Conservation (phyloP, 2,113 vertebrate genomes). For the Lates calcarifer region DNA sequence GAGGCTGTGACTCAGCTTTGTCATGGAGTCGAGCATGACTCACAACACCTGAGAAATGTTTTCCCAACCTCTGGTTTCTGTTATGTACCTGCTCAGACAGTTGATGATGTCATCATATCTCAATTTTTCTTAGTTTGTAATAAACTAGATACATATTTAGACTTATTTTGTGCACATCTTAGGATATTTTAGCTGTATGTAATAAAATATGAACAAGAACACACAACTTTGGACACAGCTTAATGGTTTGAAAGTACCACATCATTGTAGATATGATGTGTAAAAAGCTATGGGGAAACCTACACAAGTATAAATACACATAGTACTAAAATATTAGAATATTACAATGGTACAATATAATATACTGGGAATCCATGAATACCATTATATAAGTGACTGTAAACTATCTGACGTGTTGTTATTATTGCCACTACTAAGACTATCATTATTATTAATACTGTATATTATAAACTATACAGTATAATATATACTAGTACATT, state of each 20-base stretch:
- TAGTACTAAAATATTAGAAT: too few relatives aligned
- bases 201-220: background rate
- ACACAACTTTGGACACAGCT: background rate
- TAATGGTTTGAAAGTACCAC: background rate
- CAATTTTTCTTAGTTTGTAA: background rate
- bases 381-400: background rate
- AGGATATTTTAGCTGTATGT: background rate
- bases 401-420: too few relatives aligned
- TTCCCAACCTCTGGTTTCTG: conserved; percentile 61
- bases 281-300: too few relatives aligned
- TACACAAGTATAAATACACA: too few relatives aligned
- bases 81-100: background rate
- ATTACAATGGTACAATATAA: background rate
- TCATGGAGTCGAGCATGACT: conserved; percentile 28
- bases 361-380: background rate
- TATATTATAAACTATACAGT: too few relatives aligned
- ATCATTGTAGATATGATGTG: background rate
- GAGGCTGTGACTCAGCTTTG: conserved; percentile 46
- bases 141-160: background rate
- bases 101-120: conserved; percentile 48
- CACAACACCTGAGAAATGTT: conserved; percentile 22
- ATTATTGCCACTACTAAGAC: background rate
- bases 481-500: too few relatives aligned
- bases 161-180: background rate
- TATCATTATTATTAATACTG: background rate